These are phyloP conservation scores for Toxostoma redivivum DNA, from an alignment of 2,113 vertebrate species.

Conservation along the genomic window DNA sequence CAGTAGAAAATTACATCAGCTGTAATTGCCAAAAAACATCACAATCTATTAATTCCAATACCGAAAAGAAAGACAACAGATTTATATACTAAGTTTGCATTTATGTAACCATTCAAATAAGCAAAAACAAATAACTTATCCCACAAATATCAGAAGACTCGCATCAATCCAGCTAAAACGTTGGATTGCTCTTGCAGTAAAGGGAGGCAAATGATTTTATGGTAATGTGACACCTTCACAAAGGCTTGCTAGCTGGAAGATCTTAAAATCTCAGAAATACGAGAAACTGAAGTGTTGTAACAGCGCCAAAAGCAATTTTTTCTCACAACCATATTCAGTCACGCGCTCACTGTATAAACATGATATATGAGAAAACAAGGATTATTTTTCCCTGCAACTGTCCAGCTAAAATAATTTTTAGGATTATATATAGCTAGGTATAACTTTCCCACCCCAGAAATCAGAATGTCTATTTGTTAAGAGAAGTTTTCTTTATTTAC, in stretches of 20 bases:
- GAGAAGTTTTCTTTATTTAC: neutral
- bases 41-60: neutral
- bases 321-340: neutral
- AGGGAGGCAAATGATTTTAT: neutral
- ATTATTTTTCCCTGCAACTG: neutral
- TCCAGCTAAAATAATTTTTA: neutral
- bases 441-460: neutral
- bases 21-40: neutral
- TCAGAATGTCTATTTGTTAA: neutral
- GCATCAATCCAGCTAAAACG: neutral
- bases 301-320: neutral
- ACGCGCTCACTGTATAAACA: neutral
- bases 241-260: neutral
- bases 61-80: neutral
- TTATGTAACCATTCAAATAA: neutral
- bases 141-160: neutral
- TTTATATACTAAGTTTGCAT: neutral
- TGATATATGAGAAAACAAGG: neutral
- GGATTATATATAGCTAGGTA: neutral
- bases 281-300: neutral
- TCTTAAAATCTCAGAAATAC: neutral
- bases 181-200: neutral
- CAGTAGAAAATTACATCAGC: neutral
- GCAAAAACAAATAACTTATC: neutral
- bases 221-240: neutral